Evolutionary conservation across 2,888 invertebrate species (phyloP).

Genomic region (Mimas tiliae): DNA sequence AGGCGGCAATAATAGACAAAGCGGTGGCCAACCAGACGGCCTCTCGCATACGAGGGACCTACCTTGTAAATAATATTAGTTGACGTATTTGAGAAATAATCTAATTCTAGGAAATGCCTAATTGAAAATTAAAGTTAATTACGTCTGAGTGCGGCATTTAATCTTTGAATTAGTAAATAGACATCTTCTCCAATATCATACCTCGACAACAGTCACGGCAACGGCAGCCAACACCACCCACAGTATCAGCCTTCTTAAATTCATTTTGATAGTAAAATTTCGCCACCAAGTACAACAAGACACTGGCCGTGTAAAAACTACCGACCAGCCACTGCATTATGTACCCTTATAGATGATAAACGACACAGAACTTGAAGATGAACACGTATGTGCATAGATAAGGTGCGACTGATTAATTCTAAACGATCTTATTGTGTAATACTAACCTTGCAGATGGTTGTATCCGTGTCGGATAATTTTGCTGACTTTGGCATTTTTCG

Average conservation of each 20-base stretch:
- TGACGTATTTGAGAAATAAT: no score
- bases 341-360: constrained; percentile 37
- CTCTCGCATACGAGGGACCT: no score
- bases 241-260: constrained; percentile 53
- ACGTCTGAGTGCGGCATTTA: no score
- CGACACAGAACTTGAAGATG: constrained; percentile 30
- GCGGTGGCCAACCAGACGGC: no score
- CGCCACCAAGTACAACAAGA: constrained; percentile 63
- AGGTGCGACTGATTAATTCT: constrained; percentile 45
- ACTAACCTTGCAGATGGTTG: constrained; percentile 39
- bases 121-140: no score
- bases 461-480: constrained; percentile 33
- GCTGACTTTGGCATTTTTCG: constrained; percentile 43
- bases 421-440: constrained; percentile 38
- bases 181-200: constrained; percentile 40
- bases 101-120: no score
- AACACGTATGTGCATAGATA: constrained; percentile 59
- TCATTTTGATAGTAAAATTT: constrained; percentile 73
- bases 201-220: constrained; percentile 59
- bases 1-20: no score
- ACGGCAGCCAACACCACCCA: constrained; percentile 47
- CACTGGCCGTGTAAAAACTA: constrained; percentile 63
- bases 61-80: no score
- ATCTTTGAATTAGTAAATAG: no score
- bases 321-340: constrained; percentile 65